Conservation (phyloP, 2,888 invertebrate species). For the Stratiomys singularior region DNA sequence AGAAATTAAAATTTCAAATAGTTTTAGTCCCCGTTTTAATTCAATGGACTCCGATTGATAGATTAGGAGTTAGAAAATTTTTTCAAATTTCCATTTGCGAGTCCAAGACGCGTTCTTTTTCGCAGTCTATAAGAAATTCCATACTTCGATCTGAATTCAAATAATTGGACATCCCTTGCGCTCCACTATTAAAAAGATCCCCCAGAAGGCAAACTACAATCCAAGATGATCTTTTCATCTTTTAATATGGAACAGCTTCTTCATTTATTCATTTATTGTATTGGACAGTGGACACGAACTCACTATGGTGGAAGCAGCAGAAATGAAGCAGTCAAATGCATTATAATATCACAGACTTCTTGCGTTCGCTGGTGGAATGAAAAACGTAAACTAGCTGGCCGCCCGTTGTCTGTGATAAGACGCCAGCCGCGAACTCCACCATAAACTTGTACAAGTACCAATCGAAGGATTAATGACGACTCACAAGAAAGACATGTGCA, state of each 20-base stretch:
- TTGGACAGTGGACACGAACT: slow-evolving; percentile 28
- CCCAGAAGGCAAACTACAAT: slow-evolving; percentile 20
- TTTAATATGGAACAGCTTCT: slow-evolving; percentile 42
- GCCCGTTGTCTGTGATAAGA: slow-evolving; percentile 33
- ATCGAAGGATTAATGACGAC: background rate
- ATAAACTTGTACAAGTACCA: too few relatives aligned
- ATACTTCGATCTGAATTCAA: too few relatives aligned
- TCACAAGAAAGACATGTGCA: slow-evolving; percentile 16
- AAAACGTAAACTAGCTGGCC: background rate
- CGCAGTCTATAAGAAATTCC: too few relatives aligned
- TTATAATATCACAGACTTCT: too few relatives aligned
- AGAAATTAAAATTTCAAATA: too few relatives aligned
- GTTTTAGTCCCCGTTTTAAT: too few relatives aligned
- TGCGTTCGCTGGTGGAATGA: background rate
- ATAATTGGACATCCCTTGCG: background rate
- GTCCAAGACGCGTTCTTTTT: too few relatives aligned
- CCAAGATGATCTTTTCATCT: slow-evolving; percentile 43
- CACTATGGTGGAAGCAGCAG: background rate
- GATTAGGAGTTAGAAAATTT: too few relatives aligned
- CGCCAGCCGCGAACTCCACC: too few relatives aligned
- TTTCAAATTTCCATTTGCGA: too few relatives aligned
- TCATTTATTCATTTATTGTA: slow-evolving; percentile 38
- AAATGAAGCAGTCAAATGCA: too few relatives aligned
- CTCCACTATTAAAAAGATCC: background rate
- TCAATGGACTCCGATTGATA: too few relatives aligned